phyloP scores from a whole-genome alignment of 2,888 invertebrate species.

The Microctonus aethiopoides region DNA sequence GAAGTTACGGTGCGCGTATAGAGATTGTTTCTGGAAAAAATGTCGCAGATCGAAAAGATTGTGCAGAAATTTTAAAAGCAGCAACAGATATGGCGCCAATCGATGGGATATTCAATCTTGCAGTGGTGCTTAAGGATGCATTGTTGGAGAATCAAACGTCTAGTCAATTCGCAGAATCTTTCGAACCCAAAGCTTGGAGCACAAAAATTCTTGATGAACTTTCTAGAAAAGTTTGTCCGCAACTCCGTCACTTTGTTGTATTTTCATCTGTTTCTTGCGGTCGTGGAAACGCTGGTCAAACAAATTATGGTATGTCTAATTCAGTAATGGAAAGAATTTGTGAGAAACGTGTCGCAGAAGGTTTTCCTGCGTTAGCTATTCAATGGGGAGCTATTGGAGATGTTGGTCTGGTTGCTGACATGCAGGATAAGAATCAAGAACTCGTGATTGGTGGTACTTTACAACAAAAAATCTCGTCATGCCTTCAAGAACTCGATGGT shows the following conservation, averaged over 20 bases:
- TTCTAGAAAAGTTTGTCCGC: conserved; percentile 68
- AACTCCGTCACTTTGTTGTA: conserved; percentile 71
- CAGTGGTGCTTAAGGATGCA: conserved; percentile 71
- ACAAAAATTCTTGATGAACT: conserved; percentile 70
- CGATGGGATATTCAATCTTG: conserved; percentile 76
- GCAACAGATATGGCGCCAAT: conserved; percentile 69
- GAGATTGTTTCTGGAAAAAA: conserved; percentile 77
- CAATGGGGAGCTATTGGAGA: conserved; percentile 77
- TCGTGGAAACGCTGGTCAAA: conserved; percentile 75
- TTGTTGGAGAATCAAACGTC: conserved; percentile 70
- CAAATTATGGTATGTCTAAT: conserved; percentile 73
- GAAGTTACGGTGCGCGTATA: conserved; percentile 76
- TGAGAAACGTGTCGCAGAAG: conserved; percentile 67
- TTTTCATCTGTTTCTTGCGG: conserved; percentile 76
- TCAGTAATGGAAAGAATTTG: conserved; percentile 72
- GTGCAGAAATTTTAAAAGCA: conserved; percentile 75
- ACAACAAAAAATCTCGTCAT: conserved; percentile 87
- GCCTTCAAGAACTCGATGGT: conserved; percentile 78
- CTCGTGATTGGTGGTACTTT: conserved; percentile 82
- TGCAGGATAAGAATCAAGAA: conserved; percentile 77
- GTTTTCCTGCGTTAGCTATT: conserved; percentile 70
- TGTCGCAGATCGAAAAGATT: conserved; percentile 77
- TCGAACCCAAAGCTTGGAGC: conserved; percentile 72
- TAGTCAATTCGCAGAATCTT: conserved; percentile 69
- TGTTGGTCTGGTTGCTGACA: conserved; percentile 83